Base-by-base conservation (phyloP, 2,113 vertebrate genomes). In the Melanotaenia duboulayi region DNA sequence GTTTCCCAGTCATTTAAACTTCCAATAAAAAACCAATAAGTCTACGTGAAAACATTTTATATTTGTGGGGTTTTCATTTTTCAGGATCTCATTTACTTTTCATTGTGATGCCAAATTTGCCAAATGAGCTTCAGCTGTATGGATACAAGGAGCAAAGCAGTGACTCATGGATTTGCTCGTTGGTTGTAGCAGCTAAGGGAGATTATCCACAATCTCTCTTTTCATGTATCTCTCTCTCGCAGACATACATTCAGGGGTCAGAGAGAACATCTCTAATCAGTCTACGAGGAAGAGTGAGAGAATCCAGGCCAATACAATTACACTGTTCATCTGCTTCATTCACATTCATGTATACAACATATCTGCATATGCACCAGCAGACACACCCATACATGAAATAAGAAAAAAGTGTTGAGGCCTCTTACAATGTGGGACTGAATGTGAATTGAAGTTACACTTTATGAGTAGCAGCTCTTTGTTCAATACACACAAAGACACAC, bases 291-390 rank as follows among this genome's bases (percentile, higher is more conserved):
- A 55, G 25, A 52, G 51, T 65, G n/a, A 64, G 77, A 74, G 76
- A 69, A 83, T 80, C 64, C 60, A 58, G 40, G 49, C 57, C 66
- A 76, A 61, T 80, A 68, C 83, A 86, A 87, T 88, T 83, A 77
- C 63, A 72, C 67, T 62, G 35, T 44, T 60, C 58, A 70, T 48
- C 61, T 0, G 2, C 52, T 83, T 88, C 71, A 82, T 92, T 90
- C 66, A 40, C 84, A 84, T 89, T 85, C 82, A 88, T 87, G 66
- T 80, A 82, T 84, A 80, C 87, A 56, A 58, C 54, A 24, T 61
- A 87, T 88, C 70, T 82, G 74, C 87, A 80, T 80, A 16, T 11
- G 64, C 35, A 37, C 46, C 49, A 52, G 65, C 4, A 63, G 74
- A 72, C 58, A 80, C 49, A 64, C 57, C 66, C 85, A 74, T 85